Evolutionary conservation across 1,140 invertebrate species (phyloP), one percentile per base, ranked within the genome.

Genomic region (Limonius californicus): DNA sequence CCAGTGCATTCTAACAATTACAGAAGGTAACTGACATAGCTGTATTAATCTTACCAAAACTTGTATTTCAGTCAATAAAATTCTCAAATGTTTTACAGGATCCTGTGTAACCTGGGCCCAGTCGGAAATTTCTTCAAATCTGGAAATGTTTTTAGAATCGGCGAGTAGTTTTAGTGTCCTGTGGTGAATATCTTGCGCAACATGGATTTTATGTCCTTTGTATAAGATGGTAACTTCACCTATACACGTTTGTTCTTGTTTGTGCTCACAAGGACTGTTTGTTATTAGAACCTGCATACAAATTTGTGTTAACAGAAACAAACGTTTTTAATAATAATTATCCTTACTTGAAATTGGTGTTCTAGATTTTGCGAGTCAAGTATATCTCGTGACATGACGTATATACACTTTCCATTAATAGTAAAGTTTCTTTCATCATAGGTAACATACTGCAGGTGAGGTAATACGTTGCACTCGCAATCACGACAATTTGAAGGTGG

Each of bases 341-440:
- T 4, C 3, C 11, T 70, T 65, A 84, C 83, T 77, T 89, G 80
- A 77, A 89, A 90, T n/a, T 82, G 80, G 54, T 87, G 84, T 0
- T 83, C 77, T 8, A 75, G 75, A 0, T 77, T 70, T 8, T 66
- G 30, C 16, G 15, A 59, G 1, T 78, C 69, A 8, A 80, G 72
- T 1, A 81, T 75, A 74, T 90, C 85, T 27, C 87, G 76, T 0
- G 89, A 86, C 11, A 90, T 79, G 7, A 92, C 73, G 69, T 92
- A 92, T 0, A 89, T 90, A 72, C 91, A 94, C 70, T 91, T 91
- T 9, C 86, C 87, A 63, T 86, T 82, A 65, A 88, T 87, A 0
- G 83, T 86, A 47, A 89, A 84, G 65, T 88, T 86, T 27, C 79
- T 83, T 21, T 84, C 82, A 74, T 92, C 89, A 63, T 90, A 93